Base-by-base conservation (phyloP, 2,797 vertebrate species). In the Cichlasoma orientale region DNA sequence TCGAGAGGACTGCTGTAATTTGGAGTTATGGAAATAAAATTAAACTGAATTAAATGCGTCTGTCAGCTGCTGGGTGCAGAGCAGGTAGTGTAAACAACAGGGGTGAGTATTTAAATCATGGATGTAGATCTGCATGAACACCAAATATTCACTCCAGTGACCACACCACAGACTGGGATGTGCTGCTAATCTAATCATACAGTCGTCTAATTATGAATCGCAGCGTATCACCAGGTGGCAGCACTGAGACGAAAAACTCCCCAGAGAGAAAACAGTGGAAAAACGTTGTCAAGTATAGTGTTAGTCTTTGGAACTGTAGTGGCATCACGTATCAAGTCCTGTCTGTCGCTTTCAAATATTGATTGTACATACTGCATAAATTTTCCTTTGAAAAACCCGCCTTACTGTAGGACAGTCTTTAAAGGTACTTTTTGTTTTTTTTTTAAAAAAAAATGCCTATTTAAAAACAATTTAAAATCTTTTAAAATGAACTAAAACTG, bases 201-300 rank as follows among this genome's bases (percentile, higher is more conserved):
- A 10, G 47, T 83, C n/a, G 8, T 70, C 44, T 33, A 27, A 11
- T 16, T 47, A 21, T 72, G 19, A 66, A 52, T 25, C 47, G 9
- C 27, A 50, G 1, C 4, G 61, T 47, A 55, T 57, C 44, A 78
- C 16, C 23, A 72, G 16, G 63, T 63, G 21, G 58, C 10, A 77
- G 77, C 56, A 58, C 25, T 31, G 31, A 66, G 47, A 29, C 56
- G 56, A 27, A 61, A 55, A 11, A 10, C 21, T 18, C 23, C 31
- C 21, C 31, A 36, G 31, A 25, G 9, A 55, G 50, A 36, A 71
- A 71, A 38, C 10, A 14, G 19, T 38, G 5, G 11, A 41, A 56
- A 36, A 19, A 33, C 31, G 7, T 8, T 72, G 25, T 1, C 23
- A 47, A 47, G 16, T 66, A 25, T 7, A 47, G 0, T 0, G 5